Evolutionary conservation across 2,113 vertebrate species (phyloP).

Genomic region (Ammospiza caudacuta): DNA sequence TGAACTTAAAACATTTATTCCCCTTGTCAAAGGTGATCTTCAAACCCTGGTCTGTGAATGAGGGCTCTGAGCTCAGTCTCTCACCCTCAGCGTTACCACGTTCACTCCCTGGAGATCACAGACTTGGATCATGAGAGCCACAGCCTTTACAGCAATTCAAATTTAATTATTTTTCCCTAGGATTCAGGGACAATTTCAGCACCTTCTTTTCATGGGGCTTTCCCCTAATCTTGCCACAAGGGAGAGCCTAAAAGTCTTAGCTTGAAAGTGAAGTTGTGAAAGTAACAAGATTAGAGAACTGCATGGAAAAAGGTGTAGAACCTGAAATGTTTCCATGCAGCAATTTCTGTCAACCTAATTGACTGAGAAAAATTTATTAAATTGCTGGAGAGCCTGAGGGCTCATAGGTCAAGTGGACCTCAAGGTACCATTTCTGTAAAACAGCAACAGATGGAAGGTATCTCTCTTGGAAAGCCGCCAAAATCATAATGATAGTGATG

Average conservation of each 20-base stretch:
- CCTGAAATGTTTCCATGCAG: background rate
- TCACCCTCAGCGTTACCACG: background rate
- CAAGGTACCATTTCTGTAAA: background rate
- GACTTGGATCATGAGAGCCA: background rate
- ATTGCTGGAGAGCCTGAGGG: background rate
- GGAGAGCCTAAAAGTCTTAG: background rate
- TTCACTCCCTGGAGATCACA: background rate
- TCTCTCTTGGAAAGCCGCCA: background rate
- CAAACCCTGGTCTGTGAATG: background rate
- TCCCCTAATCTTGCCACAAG: background rate
- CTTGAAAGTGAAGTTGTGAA: background rate
- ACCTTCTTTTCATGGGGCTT: background rate
- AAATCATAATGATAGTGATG: background rate
- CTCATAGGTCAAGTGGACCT: background rate
- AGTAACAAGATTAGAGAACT: background rate
- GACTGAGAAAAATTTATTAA: background rate
- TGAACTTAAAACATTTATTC: background rate
- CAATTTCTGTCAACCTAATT: background rate
- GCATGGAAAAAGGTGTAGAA: background rate
- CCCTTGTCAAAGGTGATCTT: background rate
- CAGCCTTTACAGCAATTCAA: background rate
- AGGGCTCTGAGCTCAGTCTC: background rate
- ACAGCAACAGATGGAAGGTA: background rate
- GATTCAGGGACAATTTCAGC: background rate
- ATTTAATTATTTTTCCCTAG: background rate